Evolutionary conservation across 1,140 invertebrate species (phyloP), one percentile per base, ranked within the genome.

Genomic region (Drosophila aff.): DNA sequence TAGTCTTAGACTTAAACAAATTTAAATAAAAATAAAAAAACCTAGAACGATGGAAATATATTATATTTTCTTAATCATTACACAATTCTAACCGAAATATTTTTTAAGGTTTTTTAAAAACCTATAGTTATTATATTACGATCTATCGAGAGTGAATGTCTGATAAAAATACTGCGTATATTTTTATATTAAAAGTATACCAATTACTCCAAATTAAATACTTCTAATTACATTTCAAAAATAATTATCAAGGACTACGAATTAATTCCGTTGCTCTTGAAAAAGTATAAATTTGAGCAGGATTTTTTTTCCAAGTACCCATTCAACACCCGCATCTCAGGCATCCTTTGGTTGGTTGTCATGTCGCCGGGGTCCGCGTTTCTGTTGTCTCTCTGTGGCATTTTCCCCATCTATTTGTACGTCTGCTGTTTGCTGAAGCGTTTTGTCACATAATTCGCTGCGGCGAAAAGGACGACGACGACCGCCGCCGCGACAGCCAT

Each of bases 371-470:
- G 40, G 47, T 76, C 73, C 52, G 28, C 47, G 44, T 69, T 60
- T 55, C 64, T 53, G 67, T 44, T 81, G 41, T 67, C 59, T 73
- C 36, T 41, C 66, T 72, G 67, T 73, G 67, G 69, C 69, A 60
- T 73, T 59, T 52, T 50, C 67, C 53, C 69, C 69, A 73, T 73
- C 69, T 71, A 49, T 73, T 66, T 86, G 43, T 84, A 69, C 79
- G 65, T 71, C 62, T 76, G 76, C 63, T 80, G 52, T 64, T 62
- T 66, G 40, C 66, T 65, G 67, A 67, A 67, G 66, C 81, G 63
- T 76, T 63, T 79, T 66, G 69, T 61, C 75, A 82, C 81, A 82
- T 82, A 82, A 79, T 82, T 82, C 76, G 76, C 67, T 62, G 53
- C 58, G 67, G 62, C 61, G 65, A 58, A 21, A 82, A 75, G 59